Evolutionary conservation across 2,888 invertebrate genomes (phyloP).

Genomic region (Scaptomyza caliginosa): DNA sequence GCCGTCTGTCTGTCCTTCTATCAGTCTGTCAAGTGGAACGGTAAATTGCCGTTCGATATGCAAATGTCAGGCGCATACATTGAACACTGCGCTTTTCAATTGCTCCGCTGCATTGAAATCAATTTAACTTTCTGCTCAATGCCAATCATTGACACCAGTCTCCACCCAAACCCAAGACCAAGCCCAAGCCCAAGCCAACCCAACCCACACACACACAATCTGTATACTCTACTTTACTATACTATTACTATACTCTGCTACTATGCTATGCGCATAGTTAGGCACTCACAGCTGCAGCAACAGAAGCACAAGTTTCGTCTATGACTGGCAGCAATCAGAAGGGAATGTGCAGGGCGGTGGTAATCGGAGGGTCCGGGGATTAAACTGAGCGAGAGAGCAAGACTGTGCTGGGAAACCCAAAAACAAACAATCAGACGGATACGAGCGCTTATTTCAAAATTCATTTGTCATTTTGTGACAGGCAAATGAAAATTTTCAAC

Average conservation of each 20-base stretch:
- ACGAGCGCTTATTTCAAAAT: conserved; percentile 77
- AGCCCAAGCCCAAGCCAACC: background rate
- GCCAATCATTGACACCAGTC: conserved; percentile 75
- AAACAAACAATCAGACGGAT: conserved; percentile 73
- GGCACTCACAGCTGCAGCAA: conserved; percentile 25
- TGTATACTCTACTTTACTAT: background rate
- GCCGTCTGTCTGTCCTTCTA: conserved; percentile 4
- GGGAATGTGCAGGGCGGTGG: background rate
- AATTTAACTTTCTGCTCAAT: conserved; percentile 78
- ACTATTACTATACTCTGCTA: background rate
- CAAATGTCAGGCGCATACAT: conserved; percentile 73
- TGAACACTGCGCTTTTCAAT: conserved; percentile 74
- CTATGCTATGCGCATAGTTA: conserved; percentile 9
- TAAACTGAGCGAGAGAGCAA: background rate
- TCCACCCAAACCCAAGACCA: conserved; percentile 15
- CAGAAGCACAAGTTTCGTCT: conserved; percentile 45
- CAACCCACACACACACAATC: background rate
- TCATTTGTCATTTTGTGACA: conserved; percentile 79
- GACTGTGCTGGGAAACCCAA: conserved; percentile 29
- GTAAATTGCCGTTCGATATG: conserved; percentile 77
- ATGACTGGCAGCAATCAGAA: conserved; percentile 1
- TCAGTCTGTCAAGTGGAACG: conserved; percentile 68
- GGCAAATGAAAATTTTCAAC: conserved; percentile 66
- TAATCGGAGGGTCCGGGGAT: conserved; percentile 18
- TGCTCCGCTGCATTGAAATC: conserved; percentile 75